Conservation (phyloP, 2,888 invertebrate genomes). For the Volucella inflata region DNA sequence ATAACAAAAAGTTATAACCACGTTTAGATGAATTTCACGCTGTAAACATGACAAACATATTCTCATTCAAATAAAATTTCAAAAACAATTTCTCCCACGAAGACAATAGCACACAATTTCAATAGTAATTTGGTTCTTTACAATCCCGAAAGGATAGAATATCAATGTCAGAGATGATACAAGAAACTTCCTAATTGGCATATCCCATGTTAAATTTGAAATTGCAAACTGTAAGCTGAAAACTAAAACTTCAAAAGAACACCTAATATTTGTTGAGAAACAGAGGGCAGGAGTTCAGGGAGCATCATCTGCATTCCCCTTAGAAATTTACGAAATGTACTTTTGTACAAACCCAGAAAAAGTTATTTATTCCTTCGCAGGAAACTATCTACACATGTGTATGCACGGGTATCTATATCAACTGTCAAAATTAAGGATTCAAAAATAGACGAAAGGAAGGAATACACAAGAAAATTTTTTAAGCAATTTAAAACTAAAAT, state of each 20-base stretch:
- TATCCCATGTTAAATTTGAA: not conserved
- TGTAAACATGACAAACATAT: too few species aligned
- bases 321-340: slow-evolving; percentile 30
- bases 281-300: not conserved
- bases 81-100: too few species aligned
- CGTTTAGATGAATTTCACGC: too few species aligned
- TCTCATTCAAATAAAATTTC: too few species aligned
- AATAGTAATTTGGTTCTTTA: too few species aligned
- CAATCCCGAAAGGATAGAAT: too few species aligned
- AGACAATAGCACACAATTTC: too few species aligned
- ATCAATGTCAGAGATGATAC: too few species aligned
- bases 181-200: slow-evolving; percentile 21
- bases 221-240: not conserved
- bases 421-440: not conserved
- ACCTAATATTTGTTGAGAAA: slow-evolving; percentile 11
- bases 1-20: too few species aligned
- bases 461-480: not conserved
- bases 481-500: slow-evolving; percentile 4
- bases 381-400: not conserved
- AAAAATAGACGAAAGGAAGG: not conserved
- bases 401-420: not conserved
- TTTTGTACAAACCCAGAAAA: slow-evolving; percentile 5
- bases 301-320: not conserved
- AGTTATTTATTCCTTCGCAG: slow-evolving; percentile 11
- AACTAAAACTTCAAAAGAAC: not conserved